Percentiles rank a stretch among this genome's conserved stretches.
phyloP scores from a whole-genome alignment of 2,888 invertebrate genomes.

The Drosophila lacicola region DNA sequence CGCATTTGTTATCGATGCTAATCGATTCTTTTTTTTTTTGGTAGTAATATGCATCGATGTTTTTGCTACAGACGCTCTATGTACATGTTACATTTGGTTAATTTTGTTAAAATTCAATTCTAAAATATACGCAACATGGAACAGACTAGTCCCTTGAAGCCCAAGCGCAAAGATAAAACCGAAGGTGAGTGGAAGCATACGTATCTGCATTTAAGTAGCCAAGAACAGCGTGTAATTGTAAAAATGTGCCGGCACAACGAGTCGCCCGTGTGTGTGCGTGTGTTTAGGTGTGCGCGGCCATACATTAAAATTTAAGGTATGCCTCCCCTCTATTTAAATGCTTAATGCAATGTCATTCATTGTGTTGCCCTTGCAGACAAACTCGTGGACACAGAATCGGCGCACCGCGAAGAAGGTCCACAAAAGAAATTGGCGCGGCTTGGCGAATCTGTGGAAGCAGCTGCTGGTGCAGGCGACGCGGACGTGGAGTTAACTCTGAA shows the following conservation, averaged over 20 bases:
- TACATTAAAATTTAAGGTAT: constrained; percentile 81
- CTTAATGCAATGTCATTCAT: constrained; percentile 82
- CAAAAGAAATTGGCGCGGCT: constrained; percentile 64
- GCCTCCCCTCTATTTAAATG: constrained; percentile 55
- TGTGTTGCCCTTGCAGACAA: constrained; percentile 69
- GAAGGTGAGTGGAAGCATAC: constrained; percentile 68
- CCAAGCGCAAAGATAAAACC: constrained; percentile 57
- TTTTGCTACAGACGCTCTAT: constrained; percentile 47
- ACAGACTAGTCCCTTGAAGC: constrained; percentile 54
- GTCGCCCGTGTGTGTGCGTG: constrained; percentile 52
- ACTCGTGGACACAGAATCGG: constrained; percentile 32
- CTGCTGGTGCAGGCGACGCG: constrained; percentile 6
- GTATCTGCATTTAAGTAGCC: constrained; percentile 41
- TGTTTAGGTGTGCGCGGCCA: constrained; percentile 44
- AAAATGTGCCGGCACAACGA: constrained; percentile 66
- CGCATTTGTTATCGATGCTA: background rate
- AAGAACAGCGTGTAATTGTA: constrained; percentile 28
- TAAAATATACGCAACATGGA: constrained; percentile 54
- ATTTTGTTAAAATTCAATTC: constrained; percentile 31
- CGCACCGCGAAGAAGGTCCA: constrained; percentile 46
- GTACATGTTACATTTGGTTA: constrained; percentile 41
- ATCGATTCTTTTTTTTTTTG: constrained; percentile 13
- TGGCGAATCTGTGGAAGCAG: constrained; percentile 17
- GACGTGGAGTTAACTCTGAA: constrained; percentile 62
- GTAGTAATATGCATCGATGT: constrained; percentile 21